Evolutionary conservation across 2,888 invertebrate genomes (phyloP).

Genomic region (Mythimna albipuncta): DNA sequence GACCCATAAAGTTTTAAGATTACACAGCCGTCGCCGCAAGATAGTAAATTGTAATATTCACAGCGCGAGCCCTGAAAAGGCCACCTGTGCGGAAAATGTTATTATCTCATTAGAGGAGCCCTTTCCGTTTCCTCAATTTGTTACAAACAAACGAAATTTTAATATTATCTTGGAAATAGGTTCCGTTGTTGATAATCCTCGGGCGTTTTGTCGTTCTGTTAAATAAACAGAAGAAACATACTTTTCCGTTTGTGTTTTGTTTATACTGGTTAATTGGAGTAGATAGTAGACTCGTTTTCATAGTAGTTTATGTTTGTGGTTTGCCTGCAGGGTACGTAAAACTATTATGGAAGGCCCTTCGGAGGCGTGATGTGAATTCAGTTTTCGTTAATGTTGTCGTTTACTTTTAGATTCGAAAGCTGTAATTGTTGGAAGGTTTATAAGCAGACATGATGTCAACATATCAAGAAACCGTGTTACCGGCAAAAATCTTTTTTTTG

Average conservation of each 20-base stretch:
- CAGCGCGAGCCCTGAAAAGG: slow-evolving; percentile 59
- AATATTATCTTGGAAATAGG: slow-evolving; percentile 76
- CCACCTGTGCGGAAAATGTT: slow-evolving; percentile 82
- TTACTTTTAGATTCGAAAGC: background rate
- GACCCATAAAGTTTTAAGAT: slow-evolving; percentile 68
- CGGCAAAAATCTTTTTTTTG: background rate
- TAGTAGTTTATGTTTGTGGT: slow-evolving; percentile 41
- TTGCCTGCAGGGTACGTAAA: slow-evolving; percentile 25
- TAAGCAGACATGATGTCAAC: background rate
- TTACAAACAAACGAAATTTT: slow-evolving; percentile 83
- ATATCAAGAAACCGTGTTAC: background rate
- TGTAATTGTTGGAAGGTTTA: background rate
- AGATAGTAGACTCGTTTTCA: slow-evolving; percentile 29
- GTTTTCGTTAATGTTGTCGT: background rate
- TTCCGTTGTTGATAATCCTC: slow-evolving; percentile 72
- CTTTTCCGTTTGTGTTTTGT: slow-evolving; percentile 55
- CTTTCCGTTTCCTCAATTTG: slow-evolving; percentile 81
- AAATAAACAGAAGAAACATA: slow-evolving; percentile 59
- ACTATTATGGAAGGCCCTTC: slow-evolving; percentile 31
- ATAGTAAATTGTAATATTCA: slow-evolving; percentile 69
- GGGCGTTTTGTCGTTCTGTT: slow-evolving; percentile 71
- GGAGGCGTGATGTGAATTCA: background rate
- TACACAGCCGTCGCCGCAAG: slow-evolving; percentile 59
- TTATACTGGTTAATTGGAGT: slow-evolving; percentile 59
- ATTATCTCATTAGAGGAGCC: slow-evolving; percentile 85